Evolutionary conservation across 2,888 invertebrate genomes (phyloP).

Genomic region (Physocephala rufipes): DNA sequence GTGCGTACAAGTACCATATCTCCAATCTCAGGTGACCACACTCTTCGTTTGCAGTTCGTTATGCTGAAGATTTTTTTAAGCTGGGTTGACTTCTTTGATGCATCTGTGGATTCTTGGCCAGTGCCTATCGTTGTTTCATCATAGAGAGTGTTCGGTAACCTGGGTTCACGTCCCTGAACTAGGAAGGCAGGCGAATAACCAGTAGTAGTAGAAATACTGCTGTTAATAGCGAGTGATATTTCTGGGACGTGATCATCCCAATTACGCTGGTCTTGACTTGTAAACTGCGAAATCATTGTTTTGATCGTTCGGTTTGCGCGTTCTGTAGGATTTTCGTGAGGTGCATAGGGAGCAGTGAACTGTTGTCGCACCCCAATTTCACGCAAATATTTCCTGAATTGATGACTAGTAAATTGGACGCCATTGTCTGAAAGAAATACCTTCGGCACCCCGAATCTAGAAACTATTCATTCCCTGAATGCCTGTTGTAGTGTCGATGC

Average conservation of each 20-base stretch:
- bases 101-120: too few species aligned
- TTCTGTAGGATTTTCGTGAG: constrained; percentile 15
- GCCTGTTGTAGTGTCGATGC: not conserved
- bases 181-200: too few species aligned
- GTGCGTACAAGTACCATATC: too few species aligned
- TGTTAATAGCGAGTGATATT: too few species aligned
- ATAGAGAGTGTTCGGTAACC: not conserved
- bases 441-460: constrained; percentile 18
- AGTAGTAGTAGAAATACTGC: too few species aligned
- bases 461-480: constrained; percentile 21
- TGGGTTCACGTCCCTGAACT: too few species aligned
- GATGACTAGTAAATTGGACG: constrained; percentile 3
- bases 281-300: constrained; percentile 13
- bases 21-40: too few species aligned
- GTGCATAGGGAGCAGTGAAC: constrained; percentile 25
- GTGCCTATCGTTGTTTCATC: not conserved
- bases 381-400: constrained; percentile 7
- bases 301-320: constrained; percentile 9
- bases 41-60: not conserved
- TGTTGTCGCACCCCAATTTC: constrained; percentile 18
- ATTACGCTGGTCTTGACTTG: not conserved
- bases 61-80: constrained; percentile 19
- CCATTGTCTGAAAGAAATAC: constrained; percentile 25
- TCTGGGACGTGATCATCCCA: not conserved
- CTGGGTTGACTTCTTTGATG: not conserved